Percentiles rank a stretch among this genome's conserved stretches.
phyloP scores from a whole-genome alignment of 2,113 vertebrate species.

The Sterrhoptilus dennistouni region DNA sequence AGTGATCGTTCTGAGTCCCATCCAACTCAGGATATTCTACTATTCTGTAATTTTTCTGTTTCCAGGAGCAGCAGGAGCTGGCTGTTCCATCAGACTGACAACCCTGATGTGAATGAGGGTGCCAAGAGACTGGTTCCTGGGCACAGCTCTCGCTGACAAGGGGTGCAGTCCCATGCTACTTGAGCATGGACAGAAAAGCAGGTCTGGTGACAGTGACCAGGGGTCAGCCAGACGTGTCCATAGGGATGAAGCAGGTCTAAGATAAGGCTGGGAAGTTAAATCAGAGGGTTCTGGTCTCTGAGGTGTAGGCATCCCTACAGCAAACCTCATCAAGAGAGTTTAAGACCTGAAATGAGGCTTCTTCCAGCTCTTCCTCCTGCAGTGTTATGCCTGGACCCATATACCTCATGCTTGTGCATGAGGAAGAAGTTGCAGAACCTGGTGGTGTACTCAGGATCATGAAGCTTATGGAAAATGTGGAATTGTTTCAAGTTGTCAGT shows the following conservation, averaged over 20 bases:
- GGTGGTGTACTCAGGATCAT: not conserved
- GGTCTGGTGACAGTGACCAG: not conserved
- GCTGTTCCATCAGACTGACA: not conserved
- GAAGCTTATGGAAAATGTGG: not conserved
- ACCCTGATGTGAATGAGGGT: not conserved
- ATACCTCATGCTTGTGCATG: not conserved
- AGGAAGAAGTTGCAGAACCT: not conserved
- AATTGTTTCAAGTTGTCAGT: not conserved
- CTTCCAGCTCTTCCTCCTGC: not conserved
- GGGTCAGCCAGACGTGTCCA: not conserved
- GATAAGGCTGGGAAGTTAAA: not conserved
- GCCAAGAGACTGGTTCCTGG: not conserved
- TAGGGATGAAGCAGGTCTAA: not conserved
- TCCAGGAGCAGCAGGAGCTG: not conserved
- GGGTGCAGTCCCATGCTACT: not conserved
- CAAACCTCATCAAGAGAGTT: not conserved
- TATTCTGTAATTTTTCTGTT: not conserved
- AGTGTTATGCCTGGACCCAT: not conserved
- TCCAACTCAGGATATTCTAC: not conserved
- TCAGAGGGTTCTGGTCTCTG: rapidly evolving
- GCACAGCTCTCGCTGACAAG: not conserved
- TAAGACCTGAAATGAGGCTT: not conserved
- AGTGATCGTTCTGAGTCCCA: not conserved
- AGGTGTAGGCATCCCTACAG: not conserved
- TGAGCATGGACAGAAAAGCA: not conserved